Evolutionary conservation across 2,888 invertebrate genomes (phyloP), one percentile per base, ranked within the genome.

Genomic region (Platerodrilus igneus): DNA sequence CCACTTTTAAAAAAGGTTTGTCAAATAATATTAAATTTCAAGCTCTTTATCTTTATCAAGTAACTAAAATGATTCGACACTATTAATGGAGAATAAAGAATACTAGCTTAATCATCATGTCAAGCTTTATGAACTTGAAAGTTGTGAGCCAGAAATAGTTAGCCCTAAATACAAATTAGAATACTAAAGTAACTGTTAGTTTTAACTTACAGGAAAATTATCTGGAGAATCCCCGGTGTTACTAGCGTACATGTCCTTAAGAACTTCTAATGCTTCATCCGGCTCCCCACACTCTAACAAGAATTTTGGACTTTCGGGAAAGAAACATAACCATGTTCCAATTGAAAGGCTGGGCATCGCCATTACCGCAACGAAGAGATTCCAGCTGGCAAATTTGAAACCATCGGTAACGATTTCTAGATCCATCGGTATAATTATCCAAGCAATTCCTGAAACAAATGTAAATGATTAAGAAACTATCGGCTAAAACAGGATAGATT

Each of bases 241-340:
- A 51, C 73, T 75, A 18, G 74, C 72, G 65, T 83, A 86, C 62
- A 87, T 80, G 53, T 75, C 70, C 55, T 78, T 77, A 23, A 88
- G 75, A 15, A 81, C 77, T 23, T 75, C 72, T 4, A 87, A 70
- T 0, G 87, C 86, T 22, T 81, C 83, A 28, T 86, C 85, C 14
- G 83, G 77, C 62, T 86, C 85, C 1, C 86, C 86, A 57, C 82
- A 81, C 64, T 86, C 86, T 63, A 87, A 74, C 57, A 87, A 74
- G 66, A 86, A 87, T 65, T 87, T 87, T 1, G 87, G 87, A 60
- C 86, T 86, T 67, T 87, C 87, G 1, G 86, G 86, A 67, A 86
- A 86, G 41, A 77, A 72, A 53, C 83, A 74, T 5, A 86, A 68
- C 85, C 85, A 86, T 46, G 81, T 44, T 2, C 73, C 82, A 20